A percentile compares a stretch with the other conserved stretches of the same genome.
These are phyloP conservation scores for Watsonalla binaria DNA, from an alignment of 2,888 invertebrate genomes.

Conservation along the genomic window DNA sequence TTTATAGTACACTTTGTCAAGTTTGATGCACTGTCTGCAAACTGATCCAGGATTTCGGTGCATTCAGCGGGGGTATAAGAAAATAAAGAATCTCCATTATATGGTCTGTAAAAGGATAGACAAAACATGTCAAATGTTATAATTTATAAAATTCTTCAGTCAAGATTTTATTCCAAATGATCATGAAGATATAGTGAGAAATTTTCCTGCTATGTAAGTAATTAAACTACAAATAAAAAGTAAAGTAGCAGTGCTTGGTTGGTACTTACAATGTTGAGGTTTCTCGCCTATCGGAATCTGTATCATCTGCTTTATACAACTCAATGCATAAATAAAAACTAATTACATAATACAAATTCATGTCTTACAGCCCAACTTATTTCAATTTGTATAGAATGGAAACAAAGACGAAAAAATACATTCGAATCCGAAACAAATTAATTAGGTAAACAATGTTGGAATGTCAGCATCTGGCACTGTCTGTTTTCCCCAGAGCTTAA, in stretches of 20 bases:
- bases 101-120: conserved; percentile 27
- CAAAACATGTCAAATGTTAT: not conserved
- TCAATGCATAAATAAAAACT: not conserved
- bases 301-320: not conserved
- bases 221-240: no score
- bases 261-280: no score
- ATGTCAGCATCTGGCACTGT: no score
- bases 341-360: not conserved
- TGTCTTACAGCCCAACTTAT: no score
- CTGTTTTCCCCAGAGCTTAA: no score
- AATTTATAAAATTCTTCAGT: not conserved
- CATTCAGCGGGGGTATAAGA: conserved; percentile 38
- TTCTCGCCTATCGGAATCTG: not conserved
- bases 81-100: conserved; percentile 19
- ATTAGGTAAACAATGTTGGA: no score
- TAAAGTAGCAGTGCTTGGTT: no score
- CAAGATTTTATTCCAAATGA: not conserved
- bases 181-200: not conserved
- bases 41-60: conserved; percentile 47
- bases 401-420: no score
- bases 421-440: no score
- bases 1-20: conserved; percentile 80
- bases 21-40: conserved; percentile 76
- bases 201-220: no score
- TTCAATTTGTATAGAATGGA: no score